These are phyloP conservation scores for Mimumesa dahlbomi DNA, from an alignment of 2,888 invertebrate genomes.

Conservation along the genomic window DNA sequence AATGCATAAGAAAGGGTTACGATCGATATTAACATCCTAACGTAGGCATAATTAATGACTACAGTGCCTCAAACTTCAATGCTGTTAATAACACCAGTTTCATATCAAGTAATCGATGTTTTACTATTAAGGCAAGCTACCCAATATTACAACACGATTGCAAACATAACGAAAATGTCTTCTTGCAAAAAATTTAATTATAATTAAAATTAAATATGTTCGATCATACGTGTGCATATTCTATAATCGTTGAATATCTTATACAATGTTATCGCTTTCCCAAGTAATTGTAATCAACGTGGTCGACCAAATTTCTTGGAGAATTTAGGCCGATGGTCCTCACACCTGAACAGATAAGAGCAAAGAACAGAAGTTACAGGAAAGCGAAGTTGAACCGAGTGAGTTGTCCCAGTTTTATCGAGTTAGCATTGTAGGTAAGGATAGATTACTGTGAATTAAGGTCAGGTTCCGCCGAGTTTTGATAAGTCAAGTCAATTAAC, in stretches of 20 bases:
- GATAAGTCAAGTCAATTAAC: too few species aligned
- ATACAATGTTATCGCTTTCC: too few species aligned
- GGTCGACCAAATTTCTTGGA: not conserved
- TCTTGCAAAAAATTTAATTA: too few species aligned
- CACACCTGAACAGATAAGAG: not conserved
- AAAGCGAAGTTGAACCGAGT: not conserved
- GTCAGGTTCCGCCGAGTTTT: not conserved
- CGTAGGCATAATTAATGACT: conserved; percentile 15
- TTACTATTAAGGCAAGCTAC: too few species aligned
- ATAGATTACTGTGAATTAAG: not conserved
- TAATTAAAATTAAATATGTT: too few species aligned
- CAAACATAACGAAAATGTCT: too few species aligned
- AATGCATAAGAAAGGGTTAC: conserved; percentile 7
- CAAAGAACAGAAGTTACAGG: not conserved
- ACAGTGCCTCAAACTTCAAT: conserved; percentile 1
- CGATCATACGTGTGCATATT: too few species aligned
- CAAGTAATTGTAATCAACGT: too few species aligned
- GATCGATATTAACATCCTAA: conserved; percentile 26
- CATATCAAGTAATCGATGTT: too few species aligned
- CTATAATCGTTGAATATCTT: too few species aligned
- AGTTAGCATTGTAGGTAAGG: not conserved
- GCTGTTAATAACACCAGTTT: conserved; percentile 8
- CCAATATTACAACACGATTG: too few species aligned
- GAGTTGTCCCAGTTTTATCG: not conserved
- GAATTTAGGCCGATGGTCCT: not conserved